Base-by-base conservation (phyloP, 2,797 vertebrate genomes). In the Tenualosa ilisha region DNA sequence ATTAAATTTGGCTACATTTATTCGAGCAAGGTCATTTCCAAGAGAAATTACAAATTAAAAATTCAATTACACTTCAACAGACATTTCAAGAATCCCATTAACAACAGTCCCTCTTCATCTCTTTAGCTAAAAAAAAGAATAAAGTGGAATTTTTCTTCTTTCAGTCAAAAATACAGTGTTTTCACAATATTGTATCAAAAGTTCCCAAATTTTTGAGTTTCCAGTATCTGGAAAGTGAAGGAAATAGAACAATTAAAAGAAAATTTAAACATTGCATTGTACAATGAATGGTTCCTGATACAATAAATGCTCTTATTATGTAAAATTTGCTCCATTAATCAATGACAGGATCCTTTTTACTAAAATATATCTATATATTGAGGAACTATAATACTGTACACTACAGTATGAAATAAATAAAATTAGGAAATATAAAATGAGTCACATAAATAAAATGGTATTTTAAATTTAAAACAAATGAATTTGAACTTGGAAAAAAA, bases 321-420 rank as follows among this genome's bases (percentile, higher is more conserved):
- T 97, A 97, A 97, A 96, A 97, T 97, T 97, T 96, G 96, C 96
- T 96, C 97, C 97, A 96, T 97, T 97, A 96, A 96, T 97, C 96
- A 97, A 96, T 95, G 95, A 97, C 96, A 97, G 97, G 97, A 97
- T 97, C 95, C 96, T 96, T 97, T 97, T 97, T 97, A 99, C 98
- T 99, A 99, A 98, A 99, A 99, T 99, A 99, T 99, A 99, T 99
- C 98, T 99, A 99, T 99, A 97, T 98, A 97, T 97, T 98, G 97
- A 99, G 97, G 97, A 98, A 98, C 97, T 98, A 97, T 97, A 98
- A 97, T 97, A 97, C 97, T 99, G 97, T 98, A 98, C 97, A 99
- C 98, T 98, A 97, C 97, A 99, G 97, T 97, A 98, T 97, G 97
- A 98, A 99, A 99, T 98, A 99, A 99, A 99, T 98, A 98, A 97